Base-by-base conservation (phyloP, 1,140 invertebrate species). In the Drosophila pseudoananassae region DNA sequence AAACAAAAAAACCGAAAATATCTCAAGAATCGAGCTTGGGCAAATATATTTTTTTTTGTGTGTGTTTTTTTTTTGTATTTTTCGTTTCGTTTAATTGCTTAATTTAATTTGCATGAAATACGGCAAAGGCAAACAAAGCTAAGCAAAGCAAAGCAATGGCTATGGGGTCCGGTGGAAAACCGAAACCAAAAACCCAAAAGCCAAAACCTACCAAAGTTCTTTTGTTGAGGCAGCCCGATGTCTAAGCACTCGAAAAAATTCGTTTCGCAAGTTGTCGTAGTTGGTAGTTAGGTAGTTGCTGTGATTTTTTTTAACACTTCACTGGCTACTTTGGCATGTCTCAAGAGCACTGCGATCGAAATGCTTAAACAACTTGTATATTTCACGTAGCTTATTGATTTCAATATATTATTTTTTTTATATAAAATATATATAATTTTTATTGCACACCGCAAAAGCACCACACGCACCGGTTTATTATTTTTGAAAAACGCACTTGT, bases 61-160 rank as follows among this genome's bases (percentile, higher is more conserved):
- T 17, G 17, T 20, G 20, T 20, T 20, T 20, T 20, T 20, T 20
- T 20, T 69, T 50, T 68, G 60, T 58, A 51, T 38, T 43, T 43
- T 43, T 43, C 40, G 49, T 69, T 66, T 70, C 66, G 55, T 66
- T 68, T 87, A 87, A 87, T 87, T 87, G 78, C 83, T 83, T 87
- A 88, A 87, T 83, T 88, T 53, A 69, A 88, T 87, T 87, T 87
- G 84, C 83, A 87, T 87, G 71, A 73, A 83, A 80, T 69, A 51
- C 47, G 46, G 66, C 56, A 69, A 43, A 75, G 61, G 79, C 64
- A 43, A 53, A 51, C 14, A 51, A 60, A 61, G 64, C 45, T 75
- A 38, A 52, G 53, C 49, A 8, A 17, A 17, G n/a, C n/a, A 8
- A 14, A n/a, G 38, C n/a, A 8, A 14, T 4, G 38, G n/a, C 12